Evolutionary conservation across 1,140 invertebrate genomes (phyloP).

Genomic region (Ooceraea biroi): DNA sequence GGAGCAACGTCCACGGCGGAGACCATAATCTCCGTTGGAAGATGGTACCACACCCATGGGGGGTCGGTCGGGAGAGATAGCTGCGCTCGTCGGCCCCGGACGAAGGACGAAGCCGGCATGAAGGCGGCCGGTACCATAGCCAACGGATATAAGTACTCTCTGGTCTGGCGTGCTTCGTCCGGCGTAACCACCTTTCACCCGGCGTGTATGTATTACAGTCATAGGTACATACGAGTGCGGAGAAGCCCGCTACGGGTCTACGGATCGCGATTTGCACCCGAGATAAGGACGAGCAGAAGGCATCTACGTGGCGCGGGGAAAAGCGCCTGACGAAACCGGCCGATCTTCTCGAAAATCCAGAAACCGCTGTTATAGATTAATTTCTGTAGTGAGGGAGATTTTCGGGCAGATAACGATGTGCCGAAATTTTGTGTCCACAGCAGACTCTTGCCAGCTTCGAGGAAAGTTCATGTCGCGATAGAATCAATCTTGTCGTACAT

Average conservation of each 20-base stretch:
- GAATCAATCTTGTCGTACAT: background rate
- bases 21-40: conserved; percentile 74
- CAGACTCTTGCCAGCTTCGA: background rate
- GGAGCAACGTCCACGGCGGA: conserved; percentile 67
- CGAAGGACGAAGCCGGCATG: conserved; percentile 48
- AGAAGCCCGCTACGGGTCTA: background rate
- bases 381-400: background rate
- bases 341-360: background rate
- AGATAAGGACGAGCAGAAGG: conserved; percentile 40
- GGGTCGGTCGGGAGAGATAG: conserved; percentile 69
- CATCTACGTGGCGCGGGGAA: conserved; percentile 11
- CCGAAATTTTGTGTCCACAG: background rate
- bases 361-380: background rate
- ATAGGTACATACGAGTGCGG: conserved; percentile 39
- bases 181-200: conserved; percentile 61
- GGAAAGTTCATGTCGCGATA: background rate
- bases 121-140: conserved; percentile 10
- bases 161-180: conserved; percentile 2
- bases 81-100: conserved; percentile 30
- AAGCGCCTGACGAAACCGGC: conserved; percentile 23
- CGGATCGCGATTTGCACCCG: conserved; percentile 37
- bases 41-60: conserved; percentile 79
- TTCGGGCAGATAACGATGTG: background rate
- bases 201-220: conserved; percentile 35
- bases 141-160: conserved; percentile 48